These are phyloP conservation scores for Melipona quadrifasciata DNA, from an alignment of 1,140 invertebrate species.

Conservation along the genomic window DNA sequence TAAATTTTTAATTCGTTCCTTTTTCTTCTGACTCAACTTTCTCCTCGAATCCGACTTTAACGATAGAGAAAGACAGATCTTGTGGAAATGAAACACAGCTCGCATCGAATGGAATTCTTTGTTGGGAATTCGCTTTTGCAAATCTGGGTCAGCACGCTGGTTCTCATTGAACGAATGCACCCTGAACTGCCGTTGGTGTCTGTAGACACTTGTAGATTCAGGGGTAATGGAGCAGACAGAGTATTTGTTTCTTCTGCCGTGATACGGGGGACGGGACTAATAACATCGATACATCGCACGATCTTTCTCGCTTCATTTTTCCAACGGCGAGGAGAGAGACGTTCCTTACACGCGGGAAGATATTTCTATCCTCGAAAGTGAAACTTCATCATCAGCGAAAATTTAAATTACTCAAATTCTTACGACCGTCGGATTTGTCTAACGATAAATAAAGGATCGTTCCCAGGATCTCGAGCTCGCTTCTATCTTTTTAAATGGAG, in stretches of 20 bases:
- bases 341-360: not conserved
- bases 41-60: not conserved
- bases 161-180: not conserved
- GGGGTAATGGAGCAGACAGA: not conserved
- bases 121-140: not conserved
- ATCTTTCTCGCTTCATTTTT: not conserved
- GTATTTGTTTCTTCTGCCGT: not conserved
- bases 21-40: not conserved
- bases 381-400: too few relatives aligned
- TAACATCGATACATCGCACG: not conserved
- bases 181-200: not conserved
- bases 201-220: constrained; percentile 18
- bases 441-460: too few relatives aligned
- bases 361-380: too few relatives aligned
- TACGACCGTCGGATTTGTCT: too few relatives aligned
- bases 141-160: constrained; percentile 17
- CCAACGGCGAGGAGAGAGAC: not conserved
- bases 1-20: not conserved
- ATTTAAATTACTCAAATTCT: too few relatives aligned
- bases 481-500: too few relatives aligned
- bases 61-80: not conserved
- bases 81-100: not conserved
- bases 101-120: not conserved
- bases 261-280: not conserved
- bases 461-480: too few relatives aligned